A percentile compares a stretch with the other conserved stretches of the same genome.
These are phyloP conservation scores for Epicampocera succincta DNA, from an alignment of 2,888 invertebrate species.

Conservation along the genomic window DNA sequence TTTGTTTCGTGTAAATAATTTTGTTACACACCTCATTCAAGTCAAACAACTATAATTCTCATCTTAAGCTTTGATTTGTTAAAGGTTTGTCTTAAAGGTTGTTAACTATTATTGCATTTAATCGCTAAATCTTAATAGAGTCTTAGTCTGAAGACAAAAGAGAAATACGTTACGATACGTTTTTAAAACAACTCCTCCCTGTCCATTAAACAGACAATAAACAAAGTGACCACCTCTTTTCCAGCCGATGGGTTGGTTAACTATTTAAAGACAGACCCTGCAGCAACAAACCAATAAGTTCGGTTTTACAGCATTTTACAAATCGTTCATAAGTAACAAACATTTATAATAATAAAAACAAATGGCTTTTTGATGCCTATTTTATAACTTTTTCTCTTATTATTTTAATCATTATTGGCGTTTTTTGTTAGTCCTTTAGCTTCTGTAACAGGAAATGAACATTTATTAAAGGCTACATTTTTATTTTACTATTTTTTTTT, in stretches of 20 bases:
- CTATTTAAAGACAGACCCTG: neutral
- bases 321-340: neutral
- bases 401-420: conserved; percentile 31
- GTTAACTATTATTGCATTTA: conserved; percentile 48
- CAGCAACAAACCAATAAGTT: conserved; percentile 15
- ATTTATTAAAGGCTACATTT: too few relatives aligned
- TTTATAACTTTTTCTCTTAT: neutral
- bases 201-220: conserved; percentile 54
- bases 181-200: conserved; percentile 50
- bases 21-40: neutral
- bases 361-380: conserved; percentile 13
- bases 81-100: conserved; percentile 39
- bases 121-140: conserved; percentile 59
- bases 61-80: conserved; percentile 36
- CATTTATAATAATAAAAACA: conserved; percentile 21
- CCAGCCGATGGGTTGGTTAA: conserved; percentile 21
- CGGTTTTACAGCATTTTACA: conserved; percentile 29
- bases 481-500: too few relatives aligned
- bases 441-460: neutral
- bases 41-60: neutral
- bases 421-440: conserved; percentile 1
- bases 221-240: conserved; percentile 58
- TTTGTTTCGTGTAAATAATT: neutral
- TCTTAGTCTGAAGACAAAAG: conserved; percentile 20
- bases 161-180: conserved; percentile 6